These are phyloP conservation scores for Drosophila aff. DNA, from an alignment of 1,140 invertebrate genomes.

Conservation along the genomic window DNA sequence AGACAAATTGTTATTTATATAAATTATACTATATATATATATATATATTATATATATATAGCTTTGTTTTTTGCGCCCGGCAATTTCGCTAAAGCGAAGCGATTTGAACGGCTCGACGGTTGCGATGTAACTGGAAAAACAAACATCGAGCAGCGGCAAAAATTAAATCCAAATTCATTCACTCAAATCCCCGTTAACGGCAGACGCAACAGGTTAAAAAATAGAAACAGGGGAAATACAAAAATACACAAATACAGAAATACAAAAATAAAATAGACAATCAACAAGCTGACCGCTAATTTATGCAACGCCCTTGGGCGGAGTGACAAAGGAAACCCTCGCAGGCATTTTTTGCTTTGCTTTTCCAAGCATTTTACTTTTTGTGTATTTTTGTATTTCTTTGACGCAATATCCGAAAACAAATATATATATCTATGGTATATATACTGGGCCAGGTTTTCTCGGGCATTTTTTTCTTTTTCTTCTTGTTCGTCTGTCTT, in stretches of 20 bases:
- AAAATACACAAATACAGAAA: too few relatives aligned
- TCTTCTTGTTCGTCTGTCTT: too few relatives aligned
- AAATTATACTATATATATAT: slow-evolving; percentile 4
- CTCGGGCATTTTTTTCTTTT: slow-evolving; percentile 21
- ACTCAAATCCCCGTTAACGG: slow-evolving; percentile 56
- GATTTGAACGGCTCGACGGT: slow-evolving; percentile 69
- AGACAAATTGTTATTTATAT: slow-evolving; percentile 14
- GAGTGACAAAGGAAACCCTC: slow-evolving; percentile 39
- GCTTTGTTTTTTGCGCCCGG: neutral
- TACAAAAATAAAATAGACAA: slow-evolving; percentile 19
- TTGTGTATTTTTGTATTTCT: neutral
- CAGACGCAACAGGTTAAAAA: slow-evolving; percentile 37
- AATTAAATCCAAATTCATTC: slow-evolving; percentile 41
- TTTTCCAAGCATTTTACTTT: slow-evolving; percentile 16
- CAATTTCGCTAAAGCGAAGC: slow-evolving; percentile 41
- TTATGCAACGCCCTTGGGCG: slow-evolving; percentile 79
- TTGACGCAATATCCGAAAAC: slow-evolving; percentile 23
- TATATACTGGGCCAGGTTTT: slow-evolving; percentile 21
- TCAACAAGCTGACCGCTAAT: slow-evolving; percentile 58
- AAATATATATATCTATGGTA: neutral
- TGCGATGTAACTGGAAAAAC: slow-evolving; percentile 65
- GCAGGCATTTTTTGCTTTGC: neutral
- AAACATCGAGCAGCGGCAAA: slow-evolving; percentile 36
- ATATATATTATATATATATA: too few relatives aligned
- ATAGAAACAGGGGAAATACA: neutral